phyloP scores from a whole-genome alignment of 1,140 invertebrate species.

The Archegozetes longisetosus region DNA sequence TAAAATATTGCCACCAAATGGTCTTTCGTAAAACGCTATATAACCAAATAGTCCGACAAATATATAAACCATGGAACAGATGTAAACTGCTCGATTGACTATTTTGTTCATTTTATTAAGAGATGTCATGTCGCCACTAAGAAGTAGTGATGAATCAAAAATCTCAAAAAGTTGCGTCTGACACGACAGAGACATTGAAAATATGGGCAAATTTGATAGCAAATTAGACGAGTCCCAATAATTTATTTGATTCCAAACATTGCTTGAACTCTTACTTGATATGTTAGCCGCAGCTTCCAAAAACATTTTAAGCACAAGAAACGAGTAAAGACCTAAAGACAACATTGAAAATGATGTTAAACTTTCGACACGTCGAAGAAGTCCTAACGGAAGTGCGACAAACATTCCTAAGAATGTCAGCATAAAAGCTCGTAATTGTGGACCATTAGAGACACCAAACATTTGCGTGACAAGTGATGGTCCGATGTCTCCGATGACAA shows the following conservation, averaged over 20 bases:
- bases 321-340: constrained; percentile 75
- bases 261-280: background rate
- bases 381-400: constrained; percentile 72
- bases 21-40: constrained; percentile 63
- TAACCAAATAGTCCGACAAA: constrained; percentile 84
- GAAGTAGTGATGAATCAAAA: constrained; percentile 47
- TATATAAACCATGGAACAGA: constrained; percentile 62
- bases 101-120: constrained; percentile 74
- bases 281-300: constrained; percentile 16
- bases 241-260: constrained; percentile 48
- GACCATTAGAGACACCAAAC: constrained; percentile 49
- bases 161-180: constrained; percentile 94
- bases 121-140: constrained; percentile 55
- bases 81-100: constrained; percentile 69
- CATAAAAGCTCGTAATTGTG: constrained; percentile 42
- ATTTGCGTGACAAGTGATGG: constrained; percentile 73
- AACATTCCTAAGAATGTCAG: constrained; percentile 51
- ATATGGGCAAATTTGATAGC: constrained; percentile 79
- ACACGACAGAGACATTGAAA: constrained; percentile 85
- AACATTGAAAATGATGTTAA: constrained; percentile 67
- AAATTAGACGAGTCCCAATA: constrained; percentile 69
- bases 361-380: constrained; percentile 79
- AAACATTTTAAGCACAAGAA: constrained; percentile 14
- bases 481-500: constrained; percentile 90
- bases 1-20: constrained; percentile 62